Conservation (phyloP, 2,113 vertebrate species). For the Oenanthe melanoleuca region DNA sequence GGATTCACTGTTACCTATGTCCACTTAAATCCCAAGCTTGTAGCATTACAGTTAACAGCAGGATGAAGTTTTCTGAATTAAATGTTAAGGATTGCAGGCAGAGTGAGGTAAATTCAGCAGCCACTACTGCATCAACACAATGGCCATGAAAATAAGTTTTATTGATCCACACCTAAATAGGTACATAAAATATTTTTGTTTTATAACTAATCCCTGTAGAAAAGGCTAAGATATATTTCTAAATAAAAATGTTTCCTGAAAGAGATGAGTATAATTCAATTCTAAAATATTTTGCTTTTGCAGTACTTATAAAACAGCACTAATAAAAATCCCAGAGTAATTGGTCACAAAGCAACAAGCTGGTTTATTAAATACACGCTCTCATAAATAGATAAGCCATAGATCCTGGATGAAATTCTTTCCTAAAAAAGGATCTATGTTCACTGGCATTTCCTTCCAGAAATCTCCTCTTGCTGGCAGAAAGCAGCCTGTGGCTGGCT, state of each 20-base stretch:
- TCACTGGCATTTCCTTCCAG: neutral
- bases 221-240: neutral
- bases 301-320: neutral
- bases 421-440: accelerated
- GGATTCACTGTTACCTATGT: neutral
- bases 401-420: neutral
- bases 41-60: neutral
- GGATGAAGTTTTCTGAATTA: neutral
- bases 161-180: neutral
- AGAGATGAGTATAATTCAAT: neutral
- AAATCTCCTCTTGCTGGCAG: neutral
- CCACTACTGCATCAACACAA: neutral
- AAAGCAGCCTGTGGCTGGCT: neutral
- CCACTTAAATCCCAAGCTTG: neutral
- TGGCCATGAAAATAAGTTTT: conserved; percentile 4
- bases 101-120: neutral
- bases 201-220: neutral
- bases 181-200: neutral
- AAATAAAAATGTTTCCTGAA: neutral
- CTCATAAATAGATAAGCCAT: neutral
- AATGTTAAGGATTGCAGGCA: neutral
- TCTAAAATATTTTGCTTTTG: conserved; percentile 3
- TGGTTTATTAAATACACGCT: neutral
- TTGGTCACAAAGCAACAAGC: neutral
- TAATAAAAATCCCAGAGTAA: neutral